Percentiles rank a stretch among this genome's conserved stretches.
These are phyloP conservation scores for Conus ventricosus DNA, from an alignment of 1,140 invertebrate genomes.

Conservation along the genomic window DNA sequence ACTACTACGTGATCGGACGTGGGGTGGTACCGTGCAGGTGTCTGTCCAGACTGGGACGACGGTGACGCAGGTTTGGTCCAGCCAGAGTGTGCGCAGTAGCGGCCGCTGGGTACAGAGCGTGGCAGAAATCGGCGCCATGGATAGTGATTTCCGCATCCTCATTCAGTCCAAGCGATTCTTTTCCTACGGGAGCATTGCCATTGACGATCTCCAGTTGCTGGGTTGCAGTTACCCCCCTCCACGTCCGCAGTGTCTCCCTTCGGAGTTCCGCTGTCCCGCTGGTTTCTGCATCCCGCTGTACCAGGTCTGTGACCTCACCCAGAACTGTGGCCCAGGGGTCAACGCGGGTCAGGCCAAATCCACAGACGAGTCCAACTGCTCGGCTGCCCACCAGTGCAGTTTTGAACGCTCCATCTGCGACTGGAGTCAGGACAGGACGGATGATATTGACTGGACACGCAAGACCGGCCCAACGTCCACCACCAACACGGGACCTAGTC, in stretches of 20 bases:
- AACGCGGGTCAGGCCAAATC: conserved; percentile 38
- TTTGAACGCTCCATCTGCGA: conserved; percentile 85
- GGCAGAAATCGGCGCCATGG: conserved; percentile 60
- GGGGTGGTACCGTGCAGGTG: conserved; percentile 36
- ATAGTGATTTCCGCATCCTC: conserved; percentile 78
- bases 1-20: conserved; percentile 71
- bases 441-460: conserved; percentile 85
- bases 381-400: conserved; percentile 77
- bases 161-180: conserved; percentile 86
- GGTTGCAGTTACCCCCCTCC: conserved; percentile 61
- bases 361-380: conserved; percentile 32
- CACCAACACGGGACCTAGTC: conserved; percentile 81
- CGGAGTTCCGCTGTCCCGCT: conserved; percentile 49
- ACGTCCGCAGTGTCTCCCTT: conserved; percentile 49
- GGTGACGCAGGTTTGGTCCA: conserved; percentile 59
- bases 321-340: conserved; percentile 65
- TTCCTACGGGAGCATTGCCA: conserved; percentile 71
- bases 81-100: background rate
- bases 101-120: conserved; percentile 50
- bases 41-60: conserved; percentile 42
- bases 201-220: conserved; percentile 82
- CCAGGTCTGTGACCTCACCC: conserved; percentile 64
- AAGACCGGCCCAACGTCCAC: conserved; percentile 62
- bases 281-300: conserved; percentile 62
- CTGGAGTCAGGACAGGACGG: conserved; percentile 83